Conservation (phyloP, 2,888 invertebrate genomes). For the Scrobipalpa atriplicella region DNA sequence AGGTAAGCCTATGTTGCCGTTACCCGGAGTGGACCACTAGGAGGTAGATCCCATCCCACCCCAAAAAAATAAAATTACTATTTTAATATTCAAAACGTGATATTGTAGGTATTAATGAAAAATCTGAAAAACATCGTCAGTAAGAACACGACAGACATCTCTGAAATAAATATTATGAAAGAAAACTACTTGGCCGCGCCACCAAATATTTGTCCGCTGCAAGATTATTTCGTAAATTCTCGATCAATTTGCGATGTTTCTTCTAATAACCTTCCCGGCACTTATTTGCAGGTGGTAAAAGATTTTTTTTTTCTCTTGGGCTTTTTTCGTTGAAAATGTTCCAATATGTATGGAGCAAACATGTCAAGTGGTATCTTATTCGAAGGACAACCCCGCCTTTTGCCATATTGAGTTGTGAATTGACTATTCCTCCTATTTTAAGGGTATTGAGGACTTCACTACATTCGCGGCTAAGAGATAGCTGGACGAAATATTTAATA, state of each 20-base stretch:
- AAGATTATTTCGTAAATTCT: constrained; percentile 19
- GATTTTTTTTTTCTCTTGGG: constrained; percentile 26
- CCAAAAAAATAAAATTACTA: too few species aligned
- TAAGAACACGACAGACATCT: neutral
- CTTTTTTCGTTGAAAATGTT: constrained; percentile 33
- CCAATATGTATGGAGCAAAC: constrained; percentile 35
- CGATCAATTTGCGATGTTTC: constrained; percentile 21
- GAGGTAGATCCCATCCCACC: too few species aligned
- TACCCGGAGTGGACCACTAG: too few species aligned
- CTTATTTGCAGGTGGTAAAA: constrained; percentile 25
- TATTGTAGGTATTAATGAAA: too few species aligned
- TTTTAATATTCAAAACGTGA: too few species aligned
- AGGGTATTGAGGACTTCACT: neutral
- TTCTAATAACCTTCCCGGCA: constrained; percentile 27
- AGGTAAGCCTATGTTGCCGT: too few species aligned
- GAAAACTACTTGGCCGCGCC: neutral
- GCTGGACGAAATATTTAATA: neutral
- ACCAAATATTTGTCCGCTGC: neutral
- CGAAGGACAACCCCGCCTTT: constrained; percentile 42
- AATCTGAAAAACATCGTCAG: too few species aligned
- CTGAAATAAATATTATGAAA: neutral
- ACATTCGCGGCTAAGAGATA: neutral
- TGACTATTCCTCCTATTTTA: neutral
- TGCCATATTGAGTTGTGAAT: constrained; percentile 41
- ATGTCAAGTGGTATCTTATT: constrained; percentile 40